phyloP scores from a whole-genome alignment of 2,113 vertebrate genomes.

The Canis aureus region DNA sequence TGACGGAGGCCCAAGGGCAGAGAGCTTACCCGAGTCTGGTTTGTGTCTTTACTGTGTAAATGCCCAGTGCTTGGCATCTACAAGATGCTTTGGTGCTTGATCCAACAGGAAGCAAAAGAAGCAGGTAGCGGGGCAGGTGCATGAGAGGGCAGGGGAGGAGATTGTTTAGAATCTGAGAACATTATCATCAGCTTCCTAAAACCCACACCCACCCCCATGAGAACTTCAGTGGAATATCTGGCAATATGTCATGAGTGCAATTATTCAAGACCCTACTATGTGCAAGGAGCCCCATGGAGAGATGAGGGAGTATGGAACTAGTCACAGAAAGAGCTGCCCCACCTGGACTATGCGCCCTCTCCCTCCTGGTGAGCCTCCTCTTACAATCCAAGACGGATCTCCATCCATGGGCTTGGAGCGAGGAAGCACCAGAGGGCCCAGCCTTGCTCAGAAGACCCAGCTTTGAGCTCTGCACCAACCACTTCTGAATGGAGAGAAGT shows the following conservation, averaged over 20 bases:
- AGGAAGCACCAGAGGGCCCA: neutral
- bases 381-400: neutral
- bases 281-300: too few species aligned
- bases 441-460: neutral
- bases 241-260: neutral
- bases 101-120: neutral
- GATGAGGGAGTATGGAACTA: too few species aligned
- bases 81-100: neutral
- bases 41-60: rapidly evolving
- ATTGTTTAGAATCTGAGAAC: neutral
- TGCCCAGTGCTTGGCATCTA: neutral
- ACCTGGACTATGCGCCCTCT: too few species aligned
- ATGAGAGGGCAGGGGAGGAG: too few species aligned
- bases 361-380: neutral
- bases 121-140: too few species aligned
- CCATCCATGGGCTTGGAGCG: neutral
- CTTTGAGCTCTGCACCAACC: neutral
- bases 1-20: rapidly evolving
- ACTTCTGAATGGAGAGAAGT: neutral
- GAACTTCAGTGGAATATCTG: too few species aligned
- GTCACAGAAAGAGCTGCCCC: too few species aligned
- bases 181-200: neutral
- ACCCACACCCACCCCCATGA: neutral
- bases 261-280: rapidly evolving
- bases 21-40: too few species aligned